Evolutionary conservation across 1,140 invertebrate species (phyloP).

Genomic region (Zaprionus vittiger): DNA sequence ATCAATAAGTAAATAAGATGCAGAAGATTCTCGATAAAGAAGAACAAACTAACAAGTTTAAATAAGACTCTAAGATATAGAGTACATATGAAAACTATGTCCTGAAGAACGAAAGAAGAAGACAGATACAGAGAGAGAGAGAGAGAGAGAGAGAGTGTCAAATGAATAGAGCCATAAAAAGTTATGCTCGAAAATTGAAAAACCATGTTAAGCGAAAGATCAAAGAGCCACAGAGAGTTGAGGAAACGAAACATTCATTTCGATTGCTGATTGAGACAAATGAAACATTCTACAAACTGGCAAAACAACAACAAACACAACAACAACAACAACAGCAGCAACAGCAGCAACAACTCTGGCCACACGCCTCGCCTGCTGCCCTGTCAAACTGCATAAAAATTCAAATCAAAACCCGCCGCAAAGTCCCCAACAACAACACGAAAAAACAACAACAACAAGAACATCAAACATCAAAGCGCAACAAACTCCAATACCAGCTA

Average conservation of each 20-base stretch:
- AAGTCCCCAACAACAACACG: neutral
- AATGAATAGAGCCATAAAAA: constrained; percentile 78
- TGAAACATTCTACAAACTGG: constrained; percentile 76
- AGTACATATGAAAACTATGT: neutral
- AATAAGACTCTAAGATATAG: no score
- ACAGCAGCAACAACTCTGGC: constrained; percentile 48
- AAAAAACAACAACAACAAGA: constrained; percentile 12
- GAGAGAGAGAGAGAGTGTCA: constrained; percentile 5
- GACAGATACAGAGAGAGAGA: neutral
- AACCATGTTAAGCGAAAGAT: constrained; percentile 67
- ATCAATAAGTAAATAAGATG: neutral
- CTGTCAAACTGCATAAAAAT: constrained; percentile 81
- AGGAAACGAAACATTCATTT: constrained; percentile 59
- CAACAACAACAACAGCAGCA: constrained; percentile 30
- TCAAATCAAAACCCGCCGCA: constrained; percentile 63
- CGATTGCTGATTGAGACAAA: constrained; percentile 75
- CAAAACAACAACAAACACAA: constrained; percentile 23
- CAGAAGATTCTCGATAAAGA: neutral
- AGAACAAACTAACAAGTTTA: no score
- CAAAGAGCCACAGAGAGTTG: constrained; percentile 33
- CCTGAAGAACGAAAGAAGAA: neutral
- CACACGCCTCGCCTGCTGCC: constrained; percentile 53
- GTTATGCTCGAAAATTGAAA: constrained; percentile 77
- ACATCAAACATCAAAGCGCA: constrained; percentile 66
- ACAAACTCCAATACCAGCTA: constrained; percentile 33